phyloP scores from a whole-genome alignment of 2,113 vertebrate genomes.

The Leucosticte australis region DNA sequence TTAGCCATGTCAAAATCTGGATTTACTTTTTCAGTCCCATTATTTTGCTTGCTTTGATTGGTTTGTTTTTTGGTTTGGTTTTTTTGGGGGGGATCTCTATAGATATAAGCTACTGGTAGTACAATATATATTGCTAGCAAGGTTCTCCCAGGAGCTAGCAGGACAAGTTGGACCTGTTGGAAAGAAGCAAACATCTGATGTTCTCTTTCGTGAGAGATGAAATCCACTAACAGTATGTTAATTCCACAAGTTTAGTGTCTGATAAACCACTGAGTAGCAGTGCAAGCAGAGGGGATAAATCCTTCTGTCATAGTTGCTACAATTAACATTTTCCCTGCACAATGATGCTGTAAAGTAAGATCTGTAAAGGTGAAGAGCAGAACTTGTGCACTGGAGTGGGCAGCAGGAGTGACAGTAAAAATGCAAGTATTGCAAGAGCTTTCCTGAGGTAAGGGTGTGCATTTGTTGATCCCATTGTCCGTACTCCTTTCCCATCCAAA shows the following conservation, averaged over 20 bases:
- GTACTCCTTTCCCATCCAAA: neutral
- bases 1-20: neutral
- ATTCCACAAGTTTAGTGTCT: neutral
- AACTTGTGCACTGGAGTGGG: neutral
- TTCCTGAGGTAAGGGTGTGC: neutral
- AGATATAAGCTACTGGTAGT: neutral
- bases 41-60: neutral
- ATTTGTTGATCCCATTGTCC: neutral
- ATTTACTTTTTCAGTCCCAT: neutral
- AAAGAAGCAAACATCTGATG: neutral
- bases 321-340: neutral
- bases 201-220: neutral
- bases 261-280: neutral
- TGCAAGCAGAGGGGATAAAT: neutral
- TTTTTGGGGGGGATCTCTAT: neutral
- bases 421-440: neutral
- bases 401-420: neutral
- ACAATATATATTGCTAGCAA: neutral
- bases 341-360: neutral
- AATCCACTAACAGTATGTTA: neutral
- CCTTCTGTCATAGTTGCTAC: neutral
- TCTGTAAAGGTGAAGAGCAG: neutral
- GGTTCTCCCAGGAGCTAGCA: neutral
- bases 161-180: neutral
- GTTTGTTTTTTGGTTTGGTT: neutral